Conservation (phyloP, 1,140 invertebrate genomes). For the Oryzaephilus surinamensis region DNA sequence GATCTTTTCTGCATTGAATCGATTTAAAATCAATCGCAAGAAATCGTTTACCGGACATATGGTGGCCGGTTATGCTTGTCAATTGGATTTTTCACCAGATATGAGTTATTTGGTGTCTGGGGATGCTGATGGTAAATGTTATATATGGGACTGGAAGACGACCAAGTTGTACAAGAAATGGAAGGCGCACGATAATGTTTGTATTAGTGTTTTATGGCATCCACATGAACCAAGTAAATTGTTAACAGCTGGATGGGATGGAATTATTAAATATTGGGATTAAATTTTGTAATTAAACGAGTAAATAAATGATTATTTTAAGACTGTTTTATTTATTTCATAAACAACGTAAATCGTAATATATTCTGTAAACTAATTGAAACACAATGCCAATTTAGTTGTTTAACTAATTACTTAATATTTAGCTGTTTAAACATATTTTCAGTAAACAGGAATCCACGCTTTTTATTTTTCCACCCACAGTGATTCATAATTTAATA, state of each 20-base stretch:
- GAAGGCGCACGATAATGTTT: constrained; percentile 98
- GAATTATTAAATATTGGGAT: constrained; percentile 97
- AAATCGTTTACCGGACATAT: constrained; percentile 98
- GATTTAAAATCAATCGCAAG: constrained; percentile 95
- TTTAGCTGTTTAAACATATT: too few species aligned
- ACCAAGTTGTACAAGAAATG: constrained; percentile 96
- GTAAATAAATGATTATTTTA: not conserved
- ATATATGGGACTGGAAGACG: constrained; percentile 99
- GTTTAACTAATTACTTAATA: too few species aligned
- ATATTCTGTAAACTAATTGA: too few species aligned
- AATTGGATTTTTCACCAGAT: constrained; percentile 95
- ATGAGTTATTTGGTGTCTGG: constrained; percentile 96
- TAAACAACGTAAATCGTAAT: too few species aligned
- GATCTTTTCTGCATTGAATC: constrained; percentile 93
- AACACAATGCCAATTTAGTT: too few species aligned
- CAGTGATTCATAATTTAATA: too few species aligned
- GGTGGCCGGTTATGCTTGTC: constrained; percentile 98
- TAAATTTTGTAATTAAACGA: constrained; percentile 41
- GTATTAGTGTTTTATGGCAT: constrained; percentile 92
- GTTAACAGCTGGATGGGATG: constrained; percentile 96
- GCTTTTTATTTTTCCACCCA: too few species aligned
- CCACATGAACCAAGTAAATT: constrained; percentile 97
- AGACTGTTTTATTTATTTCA: too few species aligned
- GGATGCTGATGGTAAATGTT: constrained; percentile 98
- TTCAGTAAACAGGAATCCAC: too few species aligned